Conservation (phyloP, 2,797 vertebrate genomes). For the Ctenosaura bakeri region DNA sequence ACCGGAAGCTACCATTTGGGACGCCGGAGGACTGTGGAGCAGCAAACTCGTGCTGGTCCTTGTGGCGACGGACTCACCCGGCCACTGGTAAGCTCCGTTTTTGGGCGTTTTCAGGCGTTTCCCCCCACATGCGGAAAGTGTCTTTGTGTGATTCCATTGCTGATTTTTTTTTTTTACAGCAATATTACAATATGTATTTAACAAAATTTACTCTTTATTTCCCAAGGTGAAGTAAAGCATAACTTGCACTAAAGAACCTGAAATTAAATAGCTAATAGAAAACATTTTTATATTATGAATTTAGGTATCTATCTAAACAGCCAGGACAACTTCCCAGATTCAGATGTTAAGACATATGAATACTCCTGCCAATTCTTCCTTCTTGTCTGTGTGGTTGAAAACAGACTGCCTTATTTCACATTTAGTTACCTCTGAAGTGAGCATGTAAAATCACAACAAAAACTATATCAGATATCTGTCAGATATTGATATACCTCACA, state of each 20-base stretch:
- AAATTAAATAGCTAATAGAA: not conserved
- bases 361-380: too few species aligned
- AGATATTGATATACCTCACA: too few species aligned
- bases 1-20: too few species aligned
- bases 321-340: not conserved
- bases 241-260: not conserved
- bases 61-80: too few species aligned
- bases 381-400: not conserved
- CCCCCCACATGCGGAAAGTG: too few species aligned
- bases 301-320: not conserved
- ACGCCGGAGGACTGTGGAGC: too few species aligned
- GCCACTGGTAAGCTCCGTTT: too few species aligned
- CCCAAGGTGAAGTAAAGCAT: not conserved
- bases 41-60: too few species aligned
- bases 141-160: not conserved
- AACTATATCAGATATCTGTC: too few species aligned
- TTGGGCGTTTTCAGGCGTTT: too few species aligned
- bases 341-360: not conserved
- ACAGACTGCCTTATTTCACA: not conserved
- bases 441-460: not conserved
- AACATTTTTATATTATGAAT: constrained; percentile 12
- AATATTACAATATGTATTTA: not conserved
- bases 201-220: not conserved
- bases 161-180: not conserved
- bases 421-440: not conserved